phyloP scores from a whole-genome alignment of 2,888 invertebrate species.

The Synanthedon formicaeformis region DNA sequence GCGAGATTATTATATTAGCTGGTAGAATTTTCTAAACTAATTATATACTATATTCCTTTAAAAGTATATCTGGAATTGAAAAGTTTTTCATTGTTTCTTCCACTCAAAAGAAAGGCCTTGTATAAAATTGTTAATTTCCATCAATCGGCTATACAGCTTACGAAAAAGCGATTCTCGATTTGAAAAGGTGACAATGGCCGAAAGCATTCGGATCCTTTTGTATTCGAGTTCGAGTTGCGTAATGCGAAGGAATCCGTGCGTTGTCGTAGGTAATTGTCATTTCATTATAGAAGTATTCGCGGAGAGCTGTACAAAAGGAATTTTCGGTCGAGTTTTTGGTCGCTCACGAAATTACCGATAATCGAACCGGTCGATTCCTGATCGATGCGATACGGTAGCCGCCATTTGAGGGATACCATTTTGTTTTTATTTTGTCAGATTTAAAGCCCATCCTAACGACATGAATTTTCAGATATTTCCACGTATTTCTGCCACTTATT shows the following conservation, averaged over 20 bases:
- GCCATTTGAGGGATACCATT: not conserved
- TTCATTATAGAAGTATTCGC: conserved; percentile 65
- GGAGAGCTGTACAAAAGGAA: conserved; percentile 26
- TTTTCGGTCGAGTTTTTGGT: conserved; percentile 47
- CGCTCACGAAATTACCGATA: conserved; percentile 52
- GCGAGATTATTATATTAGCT: too few relatives aligned
- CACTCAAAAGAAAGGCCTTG: too few relatives aligned
- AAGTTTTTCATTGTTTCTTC: too few relatives aligned
- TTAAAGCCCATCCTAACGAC: not conserved
- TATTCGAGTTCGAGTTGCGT: conserved; percentile 26
- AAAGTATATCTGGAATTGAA: too few relatives aligned
- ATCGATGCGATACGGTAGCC: conserved; percentile 22
- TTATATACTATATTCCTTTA: too few relatives aligned
- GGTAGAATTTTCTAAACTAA: too few relatives aligned
- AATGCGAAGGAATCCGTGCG: conserved; percentile 38
- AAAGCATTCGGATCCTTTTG: conserved; percentile 11
- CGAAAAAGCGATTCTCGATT: not conserved
- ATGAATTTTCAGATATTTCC: not conserved
- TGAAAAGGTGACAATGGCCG: not conserved
- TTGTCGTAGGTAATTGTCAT: conserved; percentile 60
- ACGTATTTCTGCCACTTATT: not conserved
- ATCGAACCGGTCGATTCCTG: conserved; percentile 53
- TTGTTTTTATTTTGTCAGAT: not conserved
- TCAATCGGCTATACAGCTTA: too few relatives aligned
- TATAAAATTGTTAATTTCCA: too few relatives aligned